phyloP scores from a whole-genome alignment of 2,888 invertebrate species.

The Nebria salina region DNA sequence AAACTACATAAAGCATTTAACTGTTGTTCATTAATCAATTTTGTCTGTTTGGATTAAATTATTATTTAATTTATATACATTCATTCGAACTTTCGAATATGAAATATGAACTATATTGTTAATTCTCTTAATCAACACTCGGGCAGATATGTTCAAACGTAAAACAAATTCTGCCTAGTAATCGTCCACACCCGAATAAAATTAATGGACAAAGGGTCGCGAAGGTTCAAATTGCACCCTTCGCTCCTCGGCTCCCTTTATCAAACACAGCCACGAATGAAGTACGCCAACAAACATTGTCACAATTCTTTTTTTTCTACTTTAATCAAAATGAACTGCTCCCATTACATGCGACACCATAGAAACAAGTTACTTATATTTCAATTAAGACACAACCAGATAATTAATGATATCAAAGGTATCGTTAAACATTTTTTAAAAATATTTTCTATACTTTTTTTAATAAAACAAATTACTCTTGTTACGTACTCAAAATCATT shows the following conservation, averaged over 20 bases:
- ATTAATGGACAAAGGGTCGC: constrained; percentile 39
- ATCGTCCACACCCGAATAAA: constrained; percentile 40
- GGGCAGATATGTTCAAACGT: constrained; percentile 18
- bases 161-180: constrained; percentile 31
- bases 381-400: background rate
- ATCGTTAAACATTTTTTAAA: background rate
- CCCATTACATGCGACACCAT: background rate
- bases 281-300: constrained; percentile 15
- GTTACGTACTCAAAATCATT: no score
- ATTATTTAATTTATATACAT: background rate
- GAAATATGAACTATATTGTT: background rate
- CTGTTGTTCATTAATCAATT: background rate
- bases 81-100: background rate
- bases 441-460: no score
- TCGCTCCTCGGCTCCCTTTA: constrained; percentile 2
- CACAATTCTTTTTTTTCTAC: constrained; percentile 3
- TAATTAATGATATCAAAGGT: background rate
- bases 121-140: constrained; percentile 28
- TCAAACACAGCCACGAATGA: background rate
- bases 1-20: background rate
- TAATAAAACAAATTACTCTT: no score
- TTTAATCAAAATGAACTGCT: constrained; percentile 13
- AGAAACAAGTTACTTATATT: constrained; percentile 5
- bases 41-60: background rate
- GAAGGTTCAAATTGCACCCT: constrained; percentile 12